phyloP scores from a whole-genome alignment of 2,797 vertebrate genomes.

The Halcyon chelicuti region DNA sequence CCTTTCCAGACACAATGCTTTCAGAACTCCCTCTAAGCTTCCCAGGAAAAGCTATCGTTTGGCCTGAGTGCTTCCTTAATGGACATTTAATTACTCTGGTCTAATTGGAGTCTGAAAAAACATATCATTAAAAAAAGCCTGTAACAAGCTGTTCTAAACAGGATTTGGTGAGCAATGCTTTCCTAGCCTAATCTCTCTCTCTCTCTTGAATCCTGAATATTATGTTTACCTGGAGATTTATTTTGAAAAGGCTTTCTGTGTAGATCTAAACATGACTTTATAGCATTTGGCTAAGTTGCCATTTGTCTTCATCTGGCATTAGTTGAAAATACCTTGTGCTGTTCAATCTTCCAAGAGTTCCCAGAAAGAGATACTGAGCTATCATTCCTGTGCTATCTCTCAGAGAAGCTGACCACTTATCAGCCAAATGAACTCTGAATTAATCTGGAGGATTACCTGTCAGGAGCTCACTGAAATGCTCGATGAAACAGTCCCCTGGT shows the following conservation, averaged over 20 bases:
- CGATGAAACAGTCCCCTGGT: not conserved
- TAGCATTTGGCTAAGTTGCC: not conserved
- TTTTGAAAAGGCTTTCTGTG: not conserved
- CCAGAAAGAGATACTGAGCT: not conserved
- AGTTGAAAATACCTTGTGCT: not conserved
- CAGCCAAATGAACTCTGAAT: not conserved
- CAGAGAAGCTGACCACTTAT: not conserved
- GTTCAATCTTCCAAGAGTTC: not conserved
- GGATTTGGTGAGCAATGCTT: not conserved
- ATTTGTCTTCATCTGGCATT: not conserved
- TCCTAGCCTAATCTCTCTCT: not conserved
- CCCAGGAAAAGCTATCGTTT: not conserved
- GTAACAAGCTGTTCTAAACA: not conserved
- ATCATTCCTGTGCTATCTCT: not conserved
- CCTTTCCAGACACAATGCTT: not conserved
- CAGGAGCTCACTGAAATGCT: not conserved
- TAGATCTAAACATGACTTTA: not conserved
- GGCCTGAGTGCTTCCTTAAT: constrained; percentile 2
- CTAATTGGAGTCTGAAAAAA: constrained; percentile 2
- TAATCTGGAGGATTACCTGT: constrained; percentile 4
- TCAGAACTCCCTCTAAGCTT: not conserved
- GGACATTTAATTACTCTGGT: not conserved
- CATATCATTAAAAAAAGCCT: not conserved
- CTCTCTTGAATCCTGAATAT: not conserved
- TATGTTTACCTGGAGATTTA: not conserved